These are phyloP conservation scores for Eurystomus gularis DNA, from an alignment of 2,113 vertebrate species.

Conservation along the genomic window DNA sequence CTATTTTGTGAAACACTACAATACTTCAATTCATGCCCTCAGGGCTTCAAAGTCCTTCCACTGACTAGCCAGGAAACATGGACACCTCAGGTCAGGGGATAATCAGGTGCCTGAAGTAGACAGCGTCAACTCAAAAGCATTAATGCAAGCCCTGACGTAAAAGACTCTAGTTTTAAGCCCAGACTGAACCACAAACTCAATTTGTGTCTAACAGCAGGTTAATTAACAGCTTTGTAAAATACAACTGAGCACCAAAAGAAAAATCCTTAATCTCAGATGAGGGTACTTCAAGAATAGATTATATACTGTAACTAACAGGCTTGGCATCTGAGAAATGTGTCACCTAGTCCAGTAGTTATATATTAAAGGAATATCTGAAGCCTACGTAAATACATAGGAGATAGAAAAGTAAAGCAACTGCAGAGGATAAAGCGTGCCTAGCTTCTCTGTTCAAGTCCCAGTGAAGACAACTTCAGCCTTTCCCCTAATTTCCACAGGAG, in stretches of 20 bases:
- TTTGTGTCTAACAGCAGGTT: neutral
- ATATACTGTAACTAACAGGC: neutral
- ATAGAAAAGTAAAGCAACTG: neutral
- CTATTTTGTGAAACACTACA: constrained; percentile 5
- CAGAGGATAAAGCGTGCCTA: neutral
- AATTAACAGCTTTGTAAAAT: neutral
- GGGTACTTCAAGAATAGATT: neutral
- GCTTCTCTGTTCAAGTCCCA: neutral
- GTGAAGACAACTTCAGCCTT: neutral
- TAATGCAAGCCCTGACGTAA: neutral
- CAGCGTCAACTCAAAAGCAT: neutral
- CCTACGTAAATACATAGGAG: neutral
- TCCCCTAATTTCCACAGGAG: neutral
- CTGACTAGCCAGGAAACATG: neutral
- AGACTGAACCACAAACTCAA: neutral
- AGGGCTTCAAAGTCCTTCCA: neutral
- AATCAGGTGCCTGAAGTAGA: neutral
- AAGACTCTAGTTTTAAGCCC: neutral
- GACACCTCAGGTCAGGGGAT: neutral
- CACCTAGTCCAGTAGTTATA: neutral
- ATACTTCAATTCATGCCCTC: neutral
- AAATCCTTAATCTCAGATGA: neutral
- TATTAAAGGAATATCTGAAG: neutral
- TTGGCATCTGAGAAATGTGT: neutral
- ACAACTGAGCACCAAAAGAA: neutral